Percentiles rank a stretch among this genome's conserved stretches.
These are phyloP conservation scores for Lophotriccus pileatus DNA, from an alignment of 2,797 vertebrate species.

Conservation along the genomic window DNA sequence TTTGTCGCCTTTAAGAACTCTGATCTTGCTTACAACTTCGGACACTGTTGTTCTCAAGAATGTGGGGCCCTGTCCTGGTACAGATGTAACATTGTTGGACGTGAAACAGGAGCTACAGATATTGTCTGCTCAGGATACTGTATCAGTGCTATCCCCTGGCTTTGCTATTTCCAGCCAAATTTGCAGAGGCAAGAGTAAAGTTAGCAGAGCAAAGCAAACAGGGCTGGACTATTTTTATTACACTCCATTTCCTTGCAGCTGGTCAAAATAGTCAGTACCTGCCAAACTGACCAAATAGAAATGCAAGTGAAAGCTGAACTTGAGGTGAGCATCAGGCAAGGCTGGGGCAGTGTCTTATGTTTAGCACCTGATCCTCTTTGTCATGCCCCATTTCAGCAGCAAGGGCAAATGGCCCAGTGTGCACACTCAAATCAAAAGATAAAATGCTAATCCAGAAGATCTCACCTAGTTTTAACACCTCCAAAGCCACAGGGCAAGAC, in stretches of 20 bases:
- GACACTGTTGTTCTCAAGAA: neutral
- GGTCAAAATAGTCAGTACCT: neutral
- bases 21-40: neutral
- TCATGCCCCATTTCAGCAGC: neutral
- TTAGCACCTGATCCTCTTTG: neutral
- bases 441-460: neutral
- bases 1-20: neutral
- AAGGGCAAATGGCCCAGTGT: fast-evolving
- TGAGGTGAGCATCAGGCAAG: neutral
- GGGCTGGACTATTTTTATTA: neutral
- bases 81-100: neutral
- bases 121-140: neutral
- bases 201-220: neutral
- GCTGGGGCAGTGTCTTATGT: neutral
- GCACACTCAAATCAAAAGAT: neutral
- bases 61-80: neutral
- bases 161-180: neutral
- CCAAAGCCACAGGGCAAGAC: neutral
- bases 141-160: neutral
- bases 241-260: neutral
- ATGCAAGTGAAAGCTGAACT: neutral
- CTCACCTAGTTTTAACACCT: neutral
- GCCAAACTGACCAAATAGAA: neutral
- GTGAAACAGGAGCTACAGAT: neutral
- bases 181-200: neutral